Base-by-base conservation (phyloP, 2,797 vertebrate species). In the Apogon hyalosoma region DNA sequence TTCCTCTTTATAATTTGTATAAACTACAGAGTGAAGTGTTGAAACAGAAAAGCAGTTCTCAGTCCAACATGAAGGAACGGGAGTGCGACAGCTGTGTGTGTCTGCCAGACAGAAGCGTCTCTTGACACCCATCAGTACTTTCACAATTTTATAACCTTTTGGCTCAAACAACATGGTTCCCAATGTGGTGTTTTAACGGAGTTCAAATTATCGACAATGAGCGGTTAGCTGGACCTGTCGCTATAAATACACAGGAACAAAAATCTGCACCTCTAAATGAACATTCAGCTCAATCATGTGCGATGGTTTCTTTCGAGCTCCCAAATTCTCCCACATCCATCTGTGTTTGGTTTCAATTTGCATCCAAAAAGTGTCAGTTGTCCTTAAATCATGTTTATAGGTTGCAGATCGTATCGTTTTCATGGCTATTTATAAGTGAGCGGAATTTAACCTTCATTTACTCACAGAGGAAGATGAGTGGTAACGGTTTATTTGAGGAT, bases 321-420 rank as follows among this genome's bases (percentile, higher is more conserved):
- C 72, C 75, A 67, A 50, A 63, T 48, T 75, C 65, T 75, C 77
- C 81, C 75, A 80, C 77, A 52, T 65, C 64, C 68, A 79, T 84
- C 67, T 75, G 72, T 38, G 64, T 75, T 57, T 58, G 9, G 15
- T 40, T 55, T 63, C 52, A 12, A 50, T 40, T 46, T 63, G 4
- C 24, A 46, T 63, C 63, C 55, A 71, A 41, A 72, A 63, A 47
- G 31, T 57, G 41, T 65, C 49, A 48, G 19, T 67, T 52, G 50
- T 46, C 21, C 31, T 59, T 53, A 56, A 40, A 52, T 61, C 13
- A 11, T 67, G 11, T 54, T 76, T 18, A 38, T 63, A 68, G 63
- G 36, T 69, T 42, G 55, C 19, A 49, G 56, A 54, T 47, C 64
- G 45, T 41, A 16, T 75, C 48, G 24, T 62, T 31, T 45, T 55